phyloP scores from a whole-genome alignment of 2,113 vertebrate species.

The Lycocorax pyrrhopterus region DNA sequence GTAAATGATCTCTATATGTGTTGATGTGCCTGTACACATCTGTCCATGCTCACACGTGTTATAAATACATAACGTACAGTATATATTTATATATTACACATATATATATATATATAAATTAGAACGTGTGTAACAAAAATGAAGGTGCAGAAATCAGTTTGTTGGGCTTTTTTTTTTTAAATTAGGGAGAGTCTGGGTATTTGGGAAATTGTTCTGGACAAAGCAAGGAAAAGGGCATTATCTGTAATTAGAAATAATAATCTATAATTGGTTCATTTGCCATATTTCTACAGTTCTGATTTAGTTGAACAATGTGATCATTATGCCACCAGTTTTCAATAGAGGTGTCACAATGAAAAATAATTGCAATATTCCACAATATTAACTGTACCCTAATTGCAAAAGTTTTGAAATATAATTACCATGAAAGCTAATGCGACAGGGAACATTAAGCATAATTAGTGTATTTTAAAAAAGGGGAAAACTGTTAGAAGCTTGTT shows the following conservation, averaged over 20 bases:
- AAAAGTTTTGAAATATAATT: constrained; percentile 90
- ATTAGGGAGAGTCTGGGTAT: constrained; percentile 50
- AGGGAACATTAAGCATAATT: constrained; percentile 87
- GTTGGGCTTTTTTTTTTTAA: not conserved
- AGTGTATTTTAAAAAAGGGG: constrained; percentile 77
- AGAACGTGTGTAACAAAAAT: not conserved
- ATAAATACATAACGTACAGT: no score
- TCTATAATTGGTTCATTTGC: constrained; percentile 85
- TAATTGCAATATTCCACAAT: constrained; percentile 88
- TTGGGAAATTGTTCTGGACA: constrained; percentile 77
- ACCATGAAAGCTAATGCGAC: constrained; percentile 86
- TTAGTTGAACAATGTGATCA: constrained; percentile 84
- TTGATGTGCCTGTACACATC: not conserved
- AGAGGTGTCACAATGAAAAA: constrained; percentile 87
- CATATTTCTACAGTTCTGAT: constrained; percentile 84
- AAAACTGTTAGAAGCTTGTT: constrained; percentile 85
- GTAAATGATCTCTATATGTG: not conserved
- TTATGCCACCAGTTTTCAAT: constrained; percentile 84
- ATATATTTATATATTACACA: no score
- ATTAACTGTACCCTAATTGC: constrained; percentile 87
- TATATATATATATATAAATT: no score
- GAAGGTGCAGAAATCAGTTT: not conserved
- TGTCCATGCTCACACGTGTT: accelerated
- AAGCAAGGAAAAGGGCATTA: constrained; percentile 79
- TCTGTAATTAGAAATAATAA: constrained; percentile 87